Evolutionary conservation across 2,888 invertebrate species (phyloP).

Genomic region (Cerceris ruficornis): DNA sequence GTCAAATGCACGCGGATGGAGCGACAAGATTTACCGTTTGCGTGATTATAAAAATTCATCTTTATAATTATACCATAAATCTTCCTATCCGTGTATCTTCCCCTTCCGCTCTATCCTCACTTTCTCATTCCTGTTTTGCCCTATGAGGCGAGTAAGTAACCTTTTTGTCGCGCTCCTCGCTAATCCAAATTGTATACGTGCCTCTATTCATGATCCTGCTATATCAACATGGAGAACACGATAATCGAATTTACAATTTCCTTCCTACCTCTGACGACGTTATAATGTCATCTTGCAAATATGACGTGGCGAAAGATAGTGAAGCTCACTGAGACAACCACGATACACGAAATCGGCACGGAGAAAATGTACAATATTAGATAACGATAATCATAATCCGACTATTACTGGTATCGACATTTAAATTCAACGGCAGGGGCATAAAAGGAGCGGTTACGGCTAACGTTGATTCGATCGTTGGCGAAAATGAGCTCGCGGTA

Average conservation of each 20-base stretch:
- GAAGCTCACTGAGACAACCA: too few relatives aligned
- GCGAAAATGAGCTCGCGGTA: conserved; percentile 20
- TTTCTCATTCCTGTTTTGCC: background rate
- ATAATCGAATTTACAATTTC: too few relatives aligned
- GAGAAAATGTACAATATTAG: conserved; percentile 13
- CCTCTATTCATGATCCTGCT: too few relatives aligned
- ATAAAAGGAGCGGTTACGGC: conserved; percentile 30
- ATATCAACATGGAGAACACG: too few relatives aligned
- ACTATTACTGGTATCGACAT: conserved; percentile 14
- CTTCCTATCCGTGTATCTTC: conserved; percentile 12
- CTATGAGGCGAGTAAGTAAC: too few relatives aligned
- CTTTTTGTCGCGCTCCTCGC: too few relatives aligned
- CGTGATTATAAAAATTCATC: conserved; percentile 12
- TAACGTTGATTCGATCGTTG: conserved; percentile 39
- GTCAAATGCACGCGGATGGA: conserved; percentile 6
- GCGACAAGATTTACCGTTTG: background rate
- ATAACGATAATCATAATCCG: conserved; percentile 23
- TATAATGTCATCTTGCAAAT: too few relatives aligned
- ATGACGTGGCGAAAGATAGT: too few relatives aligned
- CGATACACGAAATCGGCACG: background rate
- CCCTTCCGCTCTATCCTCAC: background rate
- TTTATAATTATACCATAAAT: conserved; percentile 32
- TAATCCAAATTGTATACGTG: too few relatives aligned
- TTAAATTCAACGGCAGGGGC: conserved; percentile 21
- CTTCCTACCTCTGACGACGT: too few relatives aligned